Conservation (phyloP, 2,113 vertebrate genomes). For the Perognathus longimembris region DNA sequence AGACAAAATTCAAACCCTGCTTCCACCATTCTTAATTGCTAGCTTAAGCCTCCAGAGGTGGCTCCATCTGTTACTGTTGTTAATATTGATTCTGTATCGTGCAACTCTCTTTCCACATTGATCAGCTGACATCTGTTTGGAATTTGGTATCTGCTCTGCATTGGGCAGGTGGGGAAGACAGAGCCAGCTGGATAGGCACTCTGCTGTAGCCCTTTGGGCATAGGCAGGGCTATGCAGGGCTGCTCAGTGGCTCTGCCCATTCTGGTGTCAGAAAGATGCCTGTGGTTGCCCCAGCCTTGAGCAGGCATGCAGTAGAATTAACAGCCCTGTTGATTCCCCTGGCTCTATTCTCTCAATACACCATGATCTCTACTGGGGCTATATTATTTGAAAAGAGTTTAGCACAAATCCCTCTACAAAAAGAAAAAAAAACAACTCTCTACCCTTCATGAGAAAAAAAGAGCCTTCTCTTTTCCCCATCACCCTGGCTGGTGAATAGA, state of each 20-base stretch:
- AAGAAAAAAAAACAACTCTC: background rate
- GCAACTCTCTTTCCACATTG: background rate
- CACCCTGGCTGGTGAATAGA: background rate
- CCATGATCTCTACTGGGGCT: constrained; percentile 61
- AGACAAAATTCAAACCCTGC: background rate
- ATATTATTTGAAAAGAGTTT: constrained; percentile 58
- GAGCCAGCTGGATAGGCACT: background rate
- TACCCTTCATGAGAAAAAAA: constrained; percentile 3
- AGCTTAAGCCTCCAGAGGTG: background rate
- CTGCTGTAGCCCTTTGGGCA: no score
- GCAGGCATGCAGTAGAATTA: background rate
- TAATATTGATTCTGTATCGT: background rate
- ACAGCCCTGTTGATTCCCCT: background rate
- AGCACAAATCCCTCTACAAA: constrained; percentile 37
- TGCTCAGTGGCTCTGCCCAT: no score
- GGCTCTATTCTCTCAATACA: background rate
- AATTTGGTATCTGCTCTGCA: background rate
- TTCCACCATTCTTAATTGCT: background rate
- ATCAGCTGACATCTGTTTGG: background rate
- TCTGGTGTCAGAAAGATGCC: background rate
- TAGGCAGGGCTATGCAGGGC: no score
- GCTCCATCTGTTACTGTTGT: background rate
- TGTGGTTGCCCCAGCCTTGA: background rate
- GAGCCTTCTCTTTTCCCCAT: constrained; percentile 2
- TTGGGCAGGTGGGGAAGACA: background rate